Base-by-base conservation (phyloP, 2,888 invertebrate genomes). In the Cactoblastis cactorum region DNA sequence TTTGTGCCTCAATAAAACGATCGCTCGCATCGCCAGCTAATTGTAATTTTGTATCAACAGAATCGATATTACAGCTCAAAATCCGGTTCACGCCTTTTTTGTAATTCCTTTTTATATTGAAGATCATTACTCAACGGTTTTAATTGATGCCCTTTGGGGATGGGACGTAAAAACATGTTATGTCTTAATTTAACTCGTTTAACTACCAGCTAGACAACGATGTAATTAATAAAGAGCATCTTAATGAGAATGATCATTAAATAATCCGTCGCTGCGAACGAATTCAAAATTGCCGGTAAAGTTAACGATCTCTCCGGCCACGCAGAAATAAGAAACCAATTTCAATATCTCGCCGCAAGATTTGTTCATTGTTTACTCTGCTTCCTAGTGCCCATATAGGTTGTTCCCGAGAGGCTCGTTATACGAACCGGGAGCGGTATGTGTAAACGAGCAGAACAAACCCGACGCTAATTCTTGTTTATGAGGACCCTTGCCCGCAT, bases 401-500 rank as follows among this genome's bases (percentile, higher is more conserved):
- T 69, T 73, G 72, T 77, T 75, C 71, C 63, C 67, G 63, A 55
- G 63, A 54, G 58, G 69, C 80, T 86, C 80, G 84, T 86, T 86
- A 85, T 74, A 76, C 65, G 74, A 65, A 74, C 74, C 77, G 69
- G 78, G 77, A 78, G 80, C 80, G 83, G 84, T 81, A 81, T 84
- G 84, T 87, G 88, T 86, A 86, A 86, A 86, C 87, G 85, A 83
- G 79, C 75, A 74, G 74, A 80, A 74, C 78, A 69, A 73, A 77
- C 79, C 72, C 77, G 83, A 83, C 81, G 80, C 81, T 88, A 86
- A 88, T 87, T 83, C 88, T 85, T 80, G 80, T 88, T 88, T 88
- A 88, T 83, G 85, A 81, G 74, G 58, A 72, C 70, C 74, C 76
- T 77, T 68, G 74, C 69, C 71, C 64, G 75, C 71, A 71, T 74